phyloP scores from a whole-genome alignment of 2,797 vertebrate genomes.

The Sibirionetta formosa region DNA sequence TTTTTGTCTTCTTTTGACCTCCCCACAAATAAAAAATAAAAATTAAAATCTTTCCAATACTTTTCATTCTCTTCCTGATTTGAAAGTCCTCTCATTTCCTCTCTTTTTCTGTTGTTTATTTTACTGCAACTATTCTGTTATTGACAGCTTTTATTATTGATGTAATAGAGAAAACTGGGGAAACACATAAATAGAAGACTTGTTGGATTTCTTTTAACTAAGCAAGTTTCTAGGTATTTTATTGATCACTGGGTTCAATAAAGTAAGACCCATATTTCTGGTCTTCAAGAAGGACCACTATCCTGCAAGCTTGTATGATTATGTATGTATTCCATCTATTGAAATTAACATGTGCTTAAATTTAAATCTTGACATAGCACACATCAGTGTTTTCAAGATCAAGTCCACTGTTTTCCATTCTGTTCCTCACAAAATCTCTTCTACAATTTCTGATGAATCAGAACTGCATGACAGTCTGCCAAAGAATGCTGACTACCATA shows the following conservation, averaged over 20 bases:
- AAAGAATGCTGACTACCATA: neutral
- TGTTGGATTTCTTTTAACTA: neutral
- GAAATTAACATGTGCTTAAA: neutral
- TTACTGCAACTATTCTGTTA: neutral
- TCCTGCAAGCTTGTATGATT: neutral
- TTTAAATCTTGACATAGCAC: neutral
- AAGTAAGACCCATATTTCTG: neutral
- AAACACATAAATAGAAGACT: neutral
- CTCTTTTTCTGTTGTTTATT: neutral
- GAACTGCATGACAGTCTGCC: neutral
- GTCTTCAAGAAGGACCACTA: neutral
- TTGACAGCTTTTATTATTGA: neutral
- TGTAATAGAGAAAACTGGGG: neutral
- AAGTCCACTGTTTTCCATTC: neutral
- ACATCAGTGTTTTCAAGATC: neutral
- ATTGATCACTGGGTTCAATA: neutral
- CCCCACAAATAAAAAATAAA: neutral
- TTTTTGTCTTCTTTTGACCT: neutral
- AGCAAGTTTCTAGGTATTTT: neutral
- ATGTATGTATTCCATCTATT: neutral
- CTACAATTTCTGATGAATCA: neutral
- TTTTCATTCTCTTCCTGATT: neutral
- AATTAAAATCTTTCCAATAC: neutral
- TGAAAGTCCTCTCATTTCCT: neutral
- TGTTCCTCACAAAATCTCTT: neutral